Conservation (phyloP, 37 sponge, comb jelly and placozoan genomes). For the Lycopodina hypogea region DNA sequence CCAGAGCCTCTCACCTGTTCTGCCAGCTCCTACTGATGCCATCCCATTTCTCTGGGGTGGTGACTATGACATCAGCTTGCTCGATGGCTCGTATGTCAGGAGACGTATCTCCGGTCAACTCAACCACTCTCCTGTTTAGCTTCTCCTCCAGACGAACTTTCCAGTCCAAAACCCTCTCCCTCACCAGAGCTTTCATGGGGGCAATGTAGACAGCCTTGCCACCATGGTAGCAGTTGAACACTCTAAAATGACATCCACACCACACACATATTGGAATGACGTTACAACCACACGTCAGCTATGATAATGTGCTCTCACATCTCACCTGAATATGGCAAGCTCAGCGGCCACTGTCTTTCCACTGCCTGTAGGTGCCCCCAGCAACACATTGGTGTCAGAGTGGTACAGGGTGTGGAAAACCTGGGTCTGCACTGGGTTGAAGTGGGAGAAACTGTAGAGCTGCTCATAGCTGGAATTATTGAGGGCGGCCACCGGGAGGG, state of each 20-base stretch:
- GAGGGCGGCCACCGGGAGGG: constrained; percentile 81
- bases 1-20: constrained; percentile 55
- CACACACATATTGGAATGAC: background rate
- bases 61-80: constrained; percentile 92
- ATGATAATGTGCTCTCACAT: no score
- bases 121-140: constrained; percentile 88
- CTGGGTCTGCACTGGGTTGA: constrained; percentile 98
- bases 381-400: constrained; percentile 85
- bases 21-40: constrained; percentile 98
- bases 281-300: no score
- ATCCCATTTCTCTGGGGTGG: constrained; percentile 99
- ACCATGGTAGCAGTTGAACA: constrained; percentile 84
- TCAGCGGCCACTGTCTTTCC: constrained; percentile 99
- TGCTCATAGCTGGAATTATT: constrained; percentile 62
- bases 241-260: constrained; percentile 23
- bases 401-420: constrained; percentile 96
- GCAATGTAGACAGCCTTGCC: constrained; percentile 97
- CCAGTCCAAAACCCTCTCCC: constrained; percentile 96
- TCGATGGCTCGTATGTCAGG: constrained; percentile 92
- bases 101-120: constrained; percentile 94
- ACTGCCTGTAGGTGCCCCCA: constrained; percentile 97
- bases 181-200: constrained; percentile 95
- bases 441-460: constrained; percentile 79
- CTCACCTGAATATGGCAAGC: constrained; percentile 89
- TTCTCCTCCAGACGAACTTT: constrained; percentile 63